Evolutionary conservation across 53 echinoderm and acorn worm species (phyloP), one percentile per base, ranked within the genome.

Genomic region (Holothuria leucospilota): DNA sequence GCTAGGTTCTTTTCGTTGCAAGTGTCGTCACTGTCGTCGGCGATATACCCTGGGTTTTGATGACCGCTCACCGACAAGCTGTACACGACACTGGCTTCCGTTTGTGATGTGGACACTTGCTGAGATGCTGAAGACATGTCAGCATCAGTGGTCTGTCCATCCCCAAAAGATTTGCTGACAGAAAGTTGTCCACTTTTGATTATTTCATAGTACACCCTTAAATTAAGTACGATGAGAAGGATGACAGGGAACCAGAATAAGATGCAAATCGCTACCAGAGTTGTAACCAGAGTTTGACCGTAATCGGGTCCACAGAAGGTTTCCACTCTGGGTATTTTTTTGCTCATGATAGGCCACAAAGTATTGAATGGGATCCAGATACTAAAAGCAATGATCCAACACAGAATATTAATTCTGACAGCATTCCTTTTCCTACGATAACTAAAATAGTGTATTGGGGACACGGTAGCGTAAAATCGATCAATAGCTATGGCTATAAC

Each of bases 401-500:
- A 82, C 13, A 68, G 20, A 9, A 69, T 61, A 29, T 82, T 88
- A 21, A 71, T 70, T 13, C 39, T 0, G 8, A 59, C 62, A 3
- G 88, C 88, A 8, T 59, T 82, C 46, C 42, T 40, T n/a, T 61
- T 82, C 27, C 82, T 82, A 0, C 77, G 62, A 58, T 27, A 16
- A 38, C 71, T 70, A 53, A 88, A 88, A 21, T 88, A 82, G 24
- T 24, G 56, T 26, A 88, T 68, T 10, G 82, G 88, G 15, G 81
- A 38, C 13, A 71, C 30, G 59, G 59, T 69, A 6, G 88, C 88
- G 24, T 82, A 69, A 29, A 82, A 88, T 20, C 88, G 82, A 60
- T 88, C 88, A 40, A 81, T 38, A 42, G 82, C 61, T 62, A 88
- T 87, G 0, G 80, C 81, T 26, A 87, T 59, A 0, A 81, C 59